A percentile compares a stretch with the other conserved stretches of the same genome.
phyloP scores from a whole-genome alignment of 37 sponge, comb jelly and placozoan species.

The Chondrilla cf. caribensis region DNA sequence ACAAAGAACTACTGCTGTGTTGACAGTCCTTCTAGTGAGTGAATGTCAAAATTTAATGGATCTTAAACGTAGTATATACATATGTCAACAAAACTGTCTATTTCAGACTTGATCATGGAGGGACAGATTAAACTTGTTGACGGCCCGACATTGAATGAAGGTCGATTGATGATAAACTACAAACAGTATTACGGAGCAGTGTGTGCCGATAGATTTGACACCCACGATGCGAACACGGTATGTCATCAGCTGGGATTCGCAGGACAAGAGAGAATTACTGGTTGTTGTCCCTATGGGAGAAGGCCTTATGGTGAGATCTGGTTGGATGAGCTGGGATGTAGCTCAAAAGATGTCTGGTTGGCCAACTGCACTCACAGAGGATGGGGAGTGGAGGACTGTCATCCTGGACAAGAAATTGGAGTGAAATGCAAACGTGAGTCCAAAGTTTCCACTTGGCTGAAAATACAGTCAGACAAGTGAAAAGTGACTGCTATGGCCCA shows the following conservation, averaged over 20 bases:
- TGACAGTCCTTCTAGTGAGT: neutral
- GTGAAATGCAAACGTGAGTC: neutral
- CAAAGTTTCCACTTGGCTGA: no score
- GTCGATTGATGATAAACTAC: neutral
- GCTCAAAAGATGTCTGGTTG: neutral
- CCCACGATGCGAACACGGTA: neutral
- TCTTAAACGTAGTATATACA: neutral
- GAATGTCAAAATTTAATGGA: neutral
- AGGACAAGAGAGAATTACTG: neutral
- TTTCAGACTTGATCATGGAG: neutral
- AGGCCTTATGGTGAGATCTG: neutral
- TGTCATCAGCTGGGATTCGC: conserved; percentile 23
- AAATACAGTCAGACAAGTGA: neutral
- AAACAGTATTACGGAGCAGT: neutral
- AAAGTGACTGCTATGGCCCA: no score
- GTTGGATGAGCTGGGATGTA: neutral
- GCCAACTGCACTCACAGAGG: conserved; percentile 25
- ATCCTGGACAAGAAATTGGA: conserved; percentile 1
- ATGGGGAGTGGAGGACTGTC: conserved; percentile 23
- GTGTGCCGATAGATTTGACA: conserved; percentile 13
- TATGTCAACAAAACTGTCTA: no score
- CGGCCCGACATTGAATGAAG: neutral
- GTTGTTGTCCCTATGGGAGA: neutral
- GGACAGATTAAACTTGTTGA: neutral
- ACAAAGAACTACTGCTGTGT: neutral